Evolutionary conservation across 2,113 vertebrate species (phyloP).

Genomic region (Mormyrus iriodes): DNA sequence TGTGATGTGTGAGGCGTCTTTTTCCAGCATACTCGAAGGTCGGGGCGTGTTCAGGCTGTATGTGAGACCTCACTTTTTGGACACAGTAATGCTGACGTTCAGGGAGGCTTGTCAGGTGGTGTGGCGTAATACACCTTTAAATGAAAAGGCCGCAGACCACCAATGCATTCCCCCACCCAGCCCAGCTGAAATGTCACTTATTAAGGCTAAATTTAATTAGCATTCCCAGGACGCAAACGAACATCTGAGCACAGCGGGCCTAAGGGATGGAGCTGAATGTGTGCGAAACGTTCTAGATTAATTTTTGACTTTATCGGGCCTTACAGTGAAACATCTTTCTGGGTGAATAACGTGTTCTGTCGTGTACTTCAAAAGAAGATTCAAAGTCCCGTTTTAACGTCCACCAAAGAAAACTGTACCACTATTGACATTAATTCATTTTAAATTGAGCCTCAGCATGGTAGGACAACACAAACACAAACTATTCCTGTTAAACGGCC

Average conservation of each 20-base stretch:
- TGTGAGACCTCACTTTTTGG: background rate
- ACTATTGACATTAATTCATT: background rate
- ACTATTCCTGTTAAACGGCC: background rate
- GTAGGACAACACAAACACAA: background rate
- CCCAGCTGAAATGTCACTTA: conserved; percentile 8
- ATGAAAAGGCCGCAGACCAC: background rate
- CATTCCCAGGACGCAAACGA: background rate
- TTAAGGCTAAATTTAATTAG: conserved; percentile 10
- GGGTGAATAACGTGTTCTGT: background rate
- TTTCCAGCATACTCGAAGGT: background rate
- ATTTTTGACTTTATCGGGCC: background rate
- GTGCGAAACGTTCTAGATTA: background rate
- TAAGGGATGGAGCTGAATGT: background rate
- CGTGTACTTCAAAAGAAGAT: background rate
- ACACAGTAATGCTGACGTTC: background rate
- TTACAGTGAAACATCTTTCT: background rate
- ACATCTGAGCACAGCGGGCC: background rate
- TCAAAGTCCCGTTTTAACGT: no score
- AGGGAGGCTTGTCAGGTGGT: background rate
- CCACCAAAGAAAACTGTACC: background rate
- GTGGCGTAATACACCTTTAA: background rate
- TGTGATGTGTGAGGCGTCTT: background rate
- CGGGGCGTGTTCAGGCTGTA: background rate
- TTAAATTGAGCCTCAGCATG: background rate
- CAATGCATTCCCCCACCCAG: background rate